phyloP scores from a whole-genome alignment of 2,113 vertebrate genomes.

The Centropristis striata region DNA sequence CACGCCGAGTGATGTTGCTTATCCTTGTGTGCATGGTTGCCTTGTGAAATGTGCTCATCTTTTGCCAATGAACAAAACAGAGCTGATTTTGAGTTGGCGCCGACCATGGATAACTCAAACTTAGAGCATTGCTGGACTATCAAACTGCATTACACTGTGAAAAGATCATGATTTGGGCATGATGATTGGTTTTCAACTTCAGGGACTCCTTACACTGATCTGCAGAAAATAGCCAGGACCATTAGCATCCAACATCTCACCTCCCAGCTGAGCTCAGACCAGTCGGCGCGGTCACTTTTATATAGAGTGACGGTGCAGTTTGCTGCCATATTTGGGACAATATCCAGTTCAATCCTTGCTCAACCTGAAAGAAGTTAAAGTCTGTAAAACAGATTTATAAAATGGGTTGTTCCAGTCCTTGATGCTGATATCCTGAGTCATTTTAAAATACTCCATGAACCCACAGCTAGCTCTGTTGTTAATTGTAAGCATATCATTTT shows the following conservation, averaged over 20 bases:
- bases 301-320: neutral
- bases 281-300: neutral
- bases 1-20: neutral
- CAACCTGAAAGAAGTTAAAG: neutral
- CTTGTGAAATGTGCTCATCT: constrained; percentile 26
- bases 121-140: neutral
- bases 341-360: constrained; percentile 3
- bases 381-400: neutral
- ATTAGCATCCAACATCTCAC: neutral
- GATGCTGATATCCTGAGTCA: too few relatives aligned
- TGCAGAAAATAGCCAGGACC: neutral
- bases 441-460: too few relatives aligned
- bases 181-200: constrained; percentile 8
- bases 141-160: neutral
- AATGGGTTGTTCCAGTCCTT: too few relatives aligned
- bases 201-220: neutral
- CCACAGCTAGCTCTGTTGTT: too few relatives aligned
- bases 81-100: neutral
- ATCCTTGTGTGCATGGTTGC: constrained; percentile 14
- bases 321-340: constrained; percentile 34
- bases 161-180: constrained; percentile 18
- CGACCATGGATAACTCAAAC: neutral
- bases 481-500: too few relatives aligned
- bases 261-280: neutral
- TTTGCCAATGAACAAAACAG: constrained; percentile 7